Evolutionary conservation across 1,140 invertebrate genomes (phyloP), one percentile per base, ranked within the genome.

Genomic region (Delia radicum): DNA sequence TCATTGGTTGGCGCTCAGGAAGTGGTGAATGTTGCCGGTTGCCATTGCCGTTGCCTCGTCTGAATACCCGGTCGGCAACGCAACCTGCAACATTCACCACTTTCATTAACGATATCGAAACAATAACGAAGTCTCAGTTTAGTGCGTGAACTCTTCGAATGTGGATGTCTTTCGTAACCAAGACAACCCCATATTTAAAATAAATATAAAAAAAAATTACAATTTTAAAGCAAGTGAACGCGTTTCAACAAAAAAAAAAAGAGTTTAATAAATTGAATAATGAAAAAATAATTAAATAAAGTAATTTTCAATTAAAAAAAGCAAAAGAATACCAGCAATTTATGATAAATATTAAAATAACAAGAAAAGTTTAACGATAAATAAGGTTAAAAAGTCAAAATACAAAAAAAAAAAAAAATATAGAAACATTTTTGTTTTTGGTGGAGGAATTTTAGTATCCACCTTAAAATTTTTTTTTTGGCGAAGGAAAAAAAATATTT

Each of bases 141-240:
- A 69, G 65, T 69, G 65, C 65, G 65, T 69, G 65, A 69, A 69
- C 65, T 24, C 65, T 69, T 69, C 65, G 65, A 69, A 37, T 69
- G 65, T 69, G 65, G 65, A 69, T 69, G 65, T 69, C 65, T 69
- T 69, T 69, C 65, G 65, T 69, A 69, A 69, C n/a, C 65, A 69
- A 69, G 65, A 33, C 65, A 31, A 69, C 31, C n/a, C n/a, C 6
- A 33, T 24, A 27, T 55, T 10, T 12, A 69, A 69, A 37, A 18
- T 33, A 69, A 33, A 69, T 15, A 21, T 24, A 33, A 6, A 69
- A 28, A 55, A 65, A 69, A 69, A 37, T 69, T 55, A 21, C 29
- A 18, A 33, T 31, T 21, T 28, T n/a, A 21, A 29, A 69, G 2
- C 29, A 33, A n/a, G 65, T 69, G 29, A 69, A 69, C 65, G 65